A percentile compares a stretch with the other conserved stretches of the same genome.
Conservation (phyloP, 2,888 invertebrate species). For the Lycaena phlaeas region DNA sequence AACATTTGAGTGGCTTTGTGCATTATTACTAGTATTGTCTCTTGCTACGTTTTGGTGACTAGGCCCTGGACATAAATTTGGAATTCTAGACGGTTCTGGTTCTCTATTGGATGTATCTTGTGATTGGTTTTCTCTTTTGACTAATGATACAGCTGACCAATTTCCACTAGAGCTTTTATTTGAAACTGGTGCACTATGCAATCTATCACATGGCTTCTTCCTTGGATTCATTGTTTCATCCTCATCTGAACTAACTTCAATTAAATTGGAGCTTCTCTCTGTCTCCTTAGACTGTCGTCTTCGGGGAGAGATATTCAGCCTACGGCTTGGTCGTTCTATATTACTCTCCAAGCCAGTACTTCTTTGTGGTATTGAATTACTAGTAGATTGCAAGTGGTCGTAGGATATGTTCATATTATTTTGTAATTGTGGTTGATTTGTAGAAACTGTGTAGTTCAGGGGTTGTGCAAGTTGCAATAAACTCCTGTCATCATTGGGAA, state of each 20-base stretch:
- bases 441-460: conserved; percentile 33
- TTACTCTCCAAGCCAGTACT: conserved; percentile 20
- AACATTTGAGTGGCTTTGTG: conserved; percentile 20
- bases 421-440: conserved; percentile 26
- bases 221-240: conserved; percentile 45
- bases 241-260: conserved; percentile 67
- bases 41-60: conserved; percentile 12
- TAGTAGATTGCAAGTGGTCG: conserved; percentile 26
- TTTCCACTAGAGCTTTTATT: conserved; percentile 12
- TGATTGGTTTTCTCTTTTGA: conserved; percentile 43
- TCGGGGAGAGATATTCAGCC: conserved; percentile 57
- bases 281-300: conserved; percentile 53
- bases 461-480: conserved; percentile 31
- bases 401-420: conserved; percentile 25
- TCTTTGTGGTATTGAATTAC: conserved; percentile 23
- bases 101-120: conserved; percentile 22
- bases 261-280: conserved; percentile 40
- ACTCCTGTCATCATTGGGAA: conserved; percentile 39
- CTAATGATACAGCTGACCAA: conserved; percentile 22
- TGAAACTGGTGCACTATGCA: not conserved
- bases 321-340: conserved; percentile 58
- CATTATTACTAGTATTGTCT: conserved; percentile 13
- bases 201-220: conserved; percentile 37
- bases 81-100: not conserved
- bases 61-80: not conserved